Percentiles rank a stretch among this genome's conserved stretches.
Conservation (phyloP, 2,797 vertebrate species). For the Kryptolebias ocellatus region DNA sequence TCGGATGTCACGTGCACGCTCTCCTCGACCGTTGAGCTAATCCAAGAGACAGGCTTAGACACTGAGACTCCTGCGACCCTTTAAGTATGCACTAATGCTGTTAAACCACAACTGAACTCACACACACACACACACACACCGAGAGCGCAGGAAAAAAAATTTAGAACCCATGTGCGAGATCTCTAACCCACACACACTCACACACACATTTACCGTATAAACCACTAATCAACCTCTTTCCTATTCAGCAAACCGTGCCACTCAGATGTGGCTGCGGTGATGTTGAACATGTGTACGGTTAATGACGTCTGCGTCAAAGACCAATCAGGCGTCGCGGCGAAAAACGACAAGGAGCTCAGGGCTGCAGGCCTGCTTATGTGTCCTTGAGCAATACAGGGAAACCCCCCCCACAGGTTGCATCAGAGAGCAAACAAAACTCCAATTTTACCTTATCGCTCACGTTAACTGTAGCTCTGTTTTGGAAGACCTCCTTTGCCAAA, state of each 20-base stretch:
- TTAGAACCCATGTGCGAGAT: conserved; percentile 47
- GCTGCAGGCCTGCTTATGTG: conserved; percentile 16
- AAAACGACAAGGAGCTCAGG: conserved; percentile 31
- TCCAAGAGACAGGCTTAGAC: conserved; percentile 74
- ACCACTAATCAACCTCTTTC: conserved; percentile 28
- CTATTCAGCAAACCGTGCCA: conserved; percentile 11
- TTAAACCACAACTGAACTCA: conserved; percentile 77
- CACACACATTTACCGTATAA: neutral
- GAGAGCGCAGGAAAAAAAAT: conserved; percentile 68
- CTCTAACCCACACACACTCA: conserved; percentile 10
- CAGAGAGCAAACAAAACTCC: neutral
- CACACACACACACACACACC: conserved; percentile 59
- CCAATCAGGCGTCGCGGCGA: conserved; percentile 28
- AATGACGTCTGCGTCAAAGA: conserved; percentile 26
- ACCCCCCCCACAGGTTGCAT: conserved; percentile 8
- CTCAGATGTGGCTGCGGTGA: conserved; percentile 26
- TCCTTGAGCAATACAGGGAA: conserved; percentile 22
- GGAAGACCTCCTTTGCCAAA: neutral
- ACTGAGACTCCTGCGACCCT: conserved; percentile 68
- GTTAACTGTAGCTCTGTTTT: neutral
- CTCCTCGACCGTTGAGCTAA: conserved; percentile 59
- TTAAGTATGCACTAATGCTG: conserved; percentile 77
- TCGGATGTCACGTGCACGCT: conserved; percentile 4
- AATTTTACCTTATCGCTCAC: neutral
- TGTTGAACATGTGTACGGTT: conserved; percentile 38